Evolutionary conservation across 2,113 vertebrate genomes (phyloP).

Genomic region (Apodemus sylvaticus): DNA sequence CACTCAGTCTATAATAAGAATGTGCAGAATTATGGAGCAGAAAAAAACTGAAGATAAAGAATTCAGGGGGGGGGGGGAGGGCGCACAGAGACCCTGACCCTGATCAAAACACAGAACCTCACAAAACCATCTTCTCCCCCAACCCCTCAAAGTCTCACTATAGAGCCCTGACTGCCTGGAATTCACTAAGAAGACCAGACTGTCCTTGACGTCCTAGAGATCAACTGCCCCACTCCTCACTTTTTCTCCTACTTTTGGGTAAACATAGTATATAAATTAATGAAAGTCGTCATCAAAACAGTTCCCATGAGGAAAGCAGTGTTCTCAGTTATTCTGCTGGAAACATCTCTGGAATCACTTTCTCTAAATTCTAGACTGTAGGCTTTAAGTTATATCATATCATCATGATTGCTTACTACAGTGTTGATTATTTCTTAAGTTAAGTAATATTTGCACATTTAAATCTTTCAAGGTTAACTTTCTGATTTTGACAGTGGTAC

Average conservation of each 20-base stretch:
- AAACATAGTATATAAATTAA: neutral
- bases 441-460: constrained; percentile 15
- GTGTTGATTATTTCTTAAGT: constrained; percentile 31
- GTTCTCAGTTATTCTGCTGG: neutral
- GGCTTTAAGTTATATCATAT: constrained; percentile 24
- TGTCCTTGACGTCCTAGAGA: neutral
- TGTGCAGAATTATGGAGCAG: neutral
- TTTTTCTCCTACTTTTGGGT: neutral
- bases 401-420: neutral
- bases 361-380: neutral
- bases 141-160: neutral
- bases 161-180: neutral
- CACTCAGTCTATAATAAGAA: neutral
- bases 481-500: neutral
- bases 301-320: constrained; percentile 12
- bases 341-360: neutral
- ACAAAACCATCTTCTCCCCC: neutral
- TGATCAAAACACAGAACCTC: neutral
- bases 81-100: no score
- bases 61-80: no score
- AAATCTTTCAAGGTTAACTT: constrained; percentile 5
- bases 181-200: neutral
- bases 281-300: neutral
- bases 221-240: neutral
- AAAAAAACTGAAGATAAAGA: no score